Base-by-base conservation (phyloP, 1,140 invertebrate species). In the Diachasmimorpha longicaudata region DNA sequence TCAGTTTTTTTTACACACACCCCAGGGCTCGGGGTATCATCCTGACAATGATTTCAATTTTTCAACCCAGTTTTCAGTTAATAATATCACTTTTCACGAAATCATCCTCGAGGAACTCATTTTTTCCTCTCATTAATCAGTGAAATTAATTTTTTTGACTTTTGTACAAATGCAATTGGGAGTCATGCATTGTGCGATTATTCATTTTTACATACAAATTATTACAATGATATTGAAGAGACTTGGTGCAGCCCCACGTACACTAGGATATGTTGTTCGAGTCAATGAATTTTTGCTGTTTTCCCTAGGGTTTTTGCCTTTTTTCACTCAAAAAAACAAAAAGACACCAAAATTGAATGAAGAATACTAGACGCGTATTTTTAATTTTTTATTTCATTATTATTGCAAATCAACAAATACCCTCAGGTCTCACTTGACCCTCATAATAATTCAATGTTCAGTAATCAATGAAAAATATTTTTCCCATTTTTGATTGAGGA, bases 241-340 rank as follows among this genome's bases (percentile, higher is more conserved):
- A 70, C 37, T 67, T 66, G 48, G 80, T 78, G 79, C 79, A 83
- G 80, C 77, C 80, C 77, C 83, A 82, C 80, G 79, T 87, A 87
- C 81, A 79, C 85, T 88, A 88, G 86, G 86, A 88, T 88, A 88
- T 88, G 86, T 88, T 86, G 84, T 80, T 87, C 83, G 80, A 85
- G 84, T 85, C 58, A 66, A 31, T 66, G 11, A 84, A 78, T 84
- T 81, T 82, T 6, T n/a, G n/a, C n/a, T n/a, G n/a, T n/a, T n/a
- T n/a, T n/a, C n/a, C n/a, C n/a, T n/a, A n/a, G n/a, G n/a, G n/a
- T n/a, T n/a, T n/a, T n/a, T n/a, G n/a, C n/a, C n/a, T n/a, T n/a
- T n/a, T n/a, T n/a, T n/a, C n/a, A n/a, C n/a, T n/a, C n/a, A n/a
- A n/a, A n/a, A n/a, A n/a, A n/a, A n/a, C n/a, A n/a, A n/a, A n/a